Evolutionary conservation across 2,888 invertebrate species (phyloP).

Genomic region (Drosophila differens): DNA sequence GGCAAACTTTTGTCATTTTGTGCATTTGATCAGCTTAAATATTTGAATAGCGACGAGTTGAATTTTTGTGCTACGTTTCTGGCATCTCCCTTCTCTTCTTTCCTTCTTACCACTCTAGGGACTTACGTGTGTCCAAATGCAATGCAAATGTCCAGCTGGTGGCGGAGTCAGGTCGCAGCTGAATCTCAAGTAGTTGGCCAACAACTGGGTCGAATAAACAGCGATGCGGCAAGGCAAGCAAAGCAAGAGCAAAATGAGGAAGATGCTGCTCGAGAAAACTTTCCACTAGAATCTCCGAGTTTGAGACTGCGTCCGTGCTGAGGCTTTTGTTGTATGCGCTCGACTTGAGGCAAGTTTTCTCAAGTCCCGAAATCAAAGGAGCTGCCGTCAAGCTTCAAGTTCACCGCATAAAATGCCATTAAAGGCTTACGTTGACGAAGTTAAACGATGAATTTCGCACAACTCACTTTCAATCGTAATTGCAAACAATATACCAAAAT

Average conservation of each 20-base stretch:
- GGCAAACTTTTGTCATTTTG: conserved; percentile 56
- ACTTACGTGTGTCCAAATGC: conserved; percentile 72
- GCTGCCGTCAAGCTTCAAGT: conserved; percentile 53
- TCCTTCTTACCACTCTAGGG: conserved; percentile 28
- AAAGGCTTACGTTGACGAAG: conserved; percentile 76
- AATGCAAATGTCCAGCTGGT: conserved; percentile 64
- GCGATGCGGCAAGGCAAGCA: conserved; percentile 21
- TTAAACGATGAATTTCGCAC: conserved; percentile 75
- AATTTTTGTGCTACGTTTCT: conserved; percentile 22
- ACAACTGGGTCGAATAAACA: conserved; percentile 41
- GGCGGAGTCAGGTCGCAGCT: conserved; percentile 39
- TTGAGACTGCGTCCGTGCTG: conserved; percentile 32
- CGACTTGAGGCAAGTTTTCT: conserved; percentile 66
- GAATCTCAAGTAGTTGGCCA: conserved; percentile 73
- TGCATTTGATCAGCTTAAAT: conserved; percentile 64
- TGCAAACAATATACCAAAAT: conserved; percentile 9
- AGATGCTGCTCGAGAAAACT: conserved; percentile 42
- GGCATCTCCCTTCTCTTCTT: neutral
- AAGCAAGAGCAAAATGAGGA: conserved; percentile 14
- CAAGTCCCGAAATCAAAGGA: conserved; percentile 71
- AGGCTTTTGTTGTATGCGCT: conserved; percentile 67
- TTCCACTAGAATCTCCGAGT: conserved; percentile 28
- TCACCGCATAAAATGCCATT: conserved; percentile 68
- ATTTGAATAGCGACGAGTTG: conserved; percentile 57
- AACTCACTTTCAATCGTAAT: conserved; percentile 39